Evolutionary conservation across 2,797 vertebrate species (phyloP), one percentile per base, ranked within the genome.

Genomic region (Tiaroga cobitis): DNA sequence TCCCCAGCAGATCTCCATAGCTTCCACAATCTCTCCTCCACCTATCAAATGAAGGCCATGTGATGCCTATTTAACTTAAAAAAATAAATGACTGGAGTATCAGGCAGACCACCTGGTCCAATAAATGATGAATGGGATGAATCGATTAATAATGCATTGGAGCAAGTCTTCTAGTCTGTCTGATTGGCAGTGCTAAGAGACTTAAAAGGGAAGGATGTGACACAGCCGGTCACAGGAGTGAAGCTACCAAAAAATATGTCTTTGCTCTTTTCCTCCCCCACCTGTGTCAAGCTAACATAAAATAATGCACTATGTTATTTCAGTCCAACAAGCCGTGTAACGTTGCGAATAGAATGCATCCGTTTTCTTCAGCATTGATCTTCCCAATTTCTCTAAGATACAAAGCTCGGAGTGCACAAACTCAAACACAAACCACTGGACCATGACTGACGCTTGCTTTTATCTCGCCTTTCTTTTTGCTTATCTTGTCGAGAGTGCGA

Each of bases 101-200:
- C 88, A 89, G 90, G 87, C 81, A 18, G 65, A 81, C 84, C 81
- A 77, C 83, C 86, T 85, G 86, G 65, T 89, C 84, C 51, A 39
- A 84, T 82, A 86, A 51, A 87, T 83, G 68, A 87, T 82, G 65
- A 85, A 85, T 85, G 70, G 61, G 73, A 87, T 72, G 82, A 79
- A 86, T 86, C 18, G 21, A 90, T 91, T 86, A 87, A 89, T 89
- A 90, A 91, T 89, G 88, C 75, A 77, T 81, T 51, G 79, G 26
- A 88, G 70, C 85, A 81, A 43, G 69, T 86, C 68, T 54, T 73
- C 80, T 39, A 29, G 70, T 54, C 34, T 63, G 75, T 54, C 24
- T 79, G 80, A 83, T 65, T 81, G 82, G 67, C 77, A 75, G 54
- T 39, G 73, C 65, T 65, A 46, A 49, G 18, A 51, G 59, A 87